Evolutionary conservation across 2,797 vertebrate species (phyloP), one percentile per base, ranked within the genome.

Genomic region (Parauchenoglanis ngamensis): DNA sequence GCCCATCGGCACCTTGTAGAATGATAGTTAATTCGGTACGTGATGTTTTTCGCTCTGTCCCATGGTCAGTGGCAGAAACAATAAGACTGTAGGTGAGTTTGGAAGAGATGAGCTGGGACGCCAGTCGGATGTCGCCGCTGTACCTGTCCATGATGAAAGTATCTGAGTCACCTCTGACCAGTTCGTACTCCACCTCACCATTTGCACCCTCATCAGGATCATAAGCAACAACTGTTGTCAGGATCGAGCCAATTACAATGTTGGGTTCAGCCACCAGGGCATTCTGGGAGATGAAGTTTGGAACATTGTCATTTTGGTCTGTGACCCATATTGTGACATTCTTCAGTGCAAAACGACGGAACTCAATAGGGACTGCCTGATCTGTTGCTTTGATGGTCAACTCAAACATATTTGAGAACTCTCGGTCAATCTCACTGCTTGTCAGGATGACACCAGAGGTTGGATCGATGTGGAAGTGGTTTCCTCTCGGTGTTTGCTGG

Each of bases 121-220:
- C 96, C 21, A 99, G 95, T 8, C 98, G 96, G 68, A 99, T 92
- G 85, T 99, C 98, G 0, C 98, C 98, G 0, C 97, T 99, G 86
- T 98, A 99, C 31, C 98, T 95, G 95, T 99, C 98, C 96, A 99
- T 97, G 4, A 97, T 96, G 90, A 99, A 99, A 2, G 97, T 98
- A 89, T 98, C 96, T 0, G 96, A 96, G 89, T 99, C 98, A 0
- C 98, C 98, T 11, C 96, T 97, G 82, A 98, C 85, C 0, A 99
- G 96, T 92, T 99, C 98, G 3, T 98, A 99, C 90, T 99, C 98
- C 90, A 99, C 97, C 87, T 99, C 98, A 0, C 98, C 98, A 0
- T 99, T 99, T 0, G 96, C 95, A 0, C 98, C 98, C 89, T 99
- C 98, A 0, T 99, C 98, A 0, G 98, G 98, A 93, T 99, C 98